Evolutionary conservation across 2,113 vertebrate genomes (phyloP).

Genomic region (Silurus meridionalis): DNA sequence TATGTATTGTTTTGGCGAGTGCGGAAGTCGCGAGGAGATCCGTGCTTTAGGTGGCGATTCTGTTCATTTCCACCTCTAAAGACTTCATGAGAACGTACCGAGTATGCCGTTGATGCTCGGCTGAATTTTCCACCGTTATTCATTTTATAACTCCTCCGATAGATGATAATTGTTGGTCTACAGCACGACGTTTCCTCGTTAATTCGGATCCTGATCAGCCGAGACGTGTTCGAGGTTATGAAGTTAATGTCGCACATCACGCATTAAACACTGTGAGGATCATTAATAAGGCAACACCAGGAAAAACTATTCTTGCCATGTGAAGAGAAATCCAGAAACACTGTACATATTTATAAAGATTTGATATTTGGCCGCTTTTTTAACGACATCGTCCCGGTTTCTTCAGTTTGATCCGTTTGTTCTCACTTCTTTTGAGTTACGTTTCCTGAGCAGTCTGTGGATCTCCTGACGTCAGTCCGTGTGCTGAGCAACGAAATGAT

Average conservation of each 20-base stretch:
- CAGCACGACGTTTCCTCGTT: neutral
- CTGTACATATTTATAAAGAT: no score
- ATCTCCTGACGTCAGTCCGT: neutral
- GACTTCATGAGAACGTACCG: no score
- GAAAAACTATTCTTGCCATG: neutral
- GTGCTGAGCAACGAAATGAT: neutral
- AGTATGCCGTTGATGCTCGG: neutral
- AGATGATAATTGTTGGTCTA: no score
- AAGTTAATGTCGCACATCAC: neutral
- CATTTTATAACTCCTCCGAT: no score
- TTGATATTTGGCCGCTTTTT: no score
- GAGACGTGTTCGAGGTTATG: no score
- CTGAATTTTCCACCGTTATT: neutral
- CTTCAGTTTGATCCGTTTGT: neutral
- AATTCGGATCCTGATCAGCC: neutral
- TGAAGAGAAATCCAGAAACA: neutral
- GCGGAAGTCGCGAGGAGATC: no score
- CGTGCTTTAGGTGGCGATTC: no score
- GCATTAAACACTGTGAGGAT: neutral
- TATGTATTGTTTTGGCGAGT: no score
- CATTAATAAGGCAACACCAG: neutral
- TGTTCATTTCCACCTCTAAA: no score
- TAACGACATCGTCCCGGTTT: no score
- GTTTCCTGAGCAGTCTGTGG: neutral
- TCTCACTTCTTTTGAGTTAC: neutral